phyloP scores from a whole-genome alignment of 2,113 vertebrate genomes.

The Entosphenus tridentatus region DNA sequence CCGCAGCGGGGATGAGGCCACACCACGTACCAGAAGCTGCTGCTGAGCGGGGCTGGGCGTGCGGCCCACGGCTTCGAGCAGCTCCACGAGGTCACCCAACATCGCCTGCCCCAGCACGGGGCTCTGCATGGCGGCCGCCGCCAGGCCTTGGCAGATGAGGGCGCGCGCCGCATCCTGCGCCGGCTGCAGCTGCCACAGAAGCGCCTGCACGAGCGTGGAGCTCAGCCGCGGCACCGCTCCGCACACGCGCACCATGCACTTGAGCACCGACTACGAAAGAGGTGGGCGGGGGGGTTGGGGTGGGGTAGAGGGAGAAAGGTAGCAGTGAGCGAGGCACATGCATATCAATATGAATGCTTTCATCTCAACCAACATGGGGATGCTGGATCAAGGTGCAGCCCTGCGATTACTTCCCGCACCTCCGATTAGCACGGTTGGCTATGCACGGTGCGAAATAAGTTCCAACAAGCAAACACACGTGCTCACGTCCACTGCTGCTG shows the following conservation, averaged over 20 bases:
- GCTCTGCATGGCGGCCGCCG: constrained; percentile 72
- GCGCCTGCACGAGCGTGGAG: constrained; percentile 57
- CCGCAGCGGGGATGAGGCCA: too few relatives aligned
- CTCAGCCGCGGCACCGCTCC: constrained; percentile 61
- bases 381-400: too few relatives aligned
- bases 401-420: too few relatives aligned
- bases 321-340: too few relatives aligned
- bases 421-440: too few relatives aligned
- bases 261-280: constrained; percentile 42
- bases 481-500: too few relatives aligned
- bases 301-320: neutral
- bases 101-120: constrained; percentile 73
- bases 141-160: constrained; percentile 68
- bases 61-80: constrained; percentile 50
- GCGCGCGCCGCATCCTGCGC: constrained; percentile 50
- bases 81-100: constrained; percentile 67
- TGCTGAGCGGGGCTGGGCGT: constrained; percentile 67
- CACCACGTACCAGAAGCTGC: constrained; percentile 56
- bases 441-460: too few relatives aligned
- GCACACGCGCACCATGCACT: constrained; percentile 64
- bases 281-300: neutral
- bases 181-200: constrained; percentile 55
- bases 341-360: too few relatives aligned
- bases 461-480: too few relatives aligned
- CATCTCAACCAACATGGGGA: too few relatives aligned